Base-by-base conservation (phyloP, 2,797 vertebrate genomes). In the Lemur catta region DNA sequence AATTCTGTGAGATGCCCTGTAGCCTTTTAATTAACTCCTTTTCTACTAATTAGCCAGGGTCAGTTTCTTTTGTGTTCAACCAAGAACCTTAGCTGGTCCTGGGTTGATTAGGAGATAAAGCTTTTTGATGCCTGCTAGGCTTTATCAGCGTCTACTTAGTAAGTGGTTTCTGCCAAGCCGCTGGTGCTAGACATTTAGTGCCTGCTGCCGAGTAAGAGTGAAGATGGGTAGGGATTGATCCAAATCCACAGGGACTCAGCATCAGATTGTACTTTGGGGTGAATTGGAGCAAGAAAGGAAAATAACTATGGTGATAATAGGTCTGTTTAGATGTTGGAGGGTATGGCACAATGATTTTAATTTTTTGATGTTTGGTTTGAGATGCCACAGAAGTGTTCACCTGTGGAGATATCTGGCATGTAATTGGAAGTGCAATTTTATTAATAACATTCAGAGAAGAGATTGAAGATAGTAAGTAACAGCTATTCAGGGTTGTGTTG, bases 291-390 rank as follows among this genome's bases (percentile, higher is more conserved):
- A 88, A 48, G 80, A 75, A 69, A 50, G 41, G 67, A 35, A 78
- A 65, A 59, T 55, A 52, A 71, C 38, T 85, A 4, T 69, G 41
- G 48, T 78, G 38, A n/a, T 65, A 48, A 61, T 69, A 95, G 71
- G 35, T 90, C 61, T 90, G 12, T 91, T 89, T 85, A 41, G 20
- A 11, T 72, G 13, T 80, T 84, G 75, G 28, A 30, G 41, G 22
- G 30, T 80, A 33, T 28, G 28, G 28, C 86, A 28, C 78, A 89
- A 15, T 81, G 59, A n/a, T 55, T 85, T 91, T 74, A 78, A 43
- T 46, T 92, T 94, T 79, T 91, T 75, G 38, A 57, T 22, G 17
- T 76, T 92, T 96, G 84, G 4, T 89, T 87, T 84, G 48, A 89
- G 43, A 41, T 92, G 13, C 38, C 52, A 41, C 46, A 50, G 35